Conservation (phyloP, 2,113 vertebrate genomes). For the Microtus pennsylvanicus region DNA sequence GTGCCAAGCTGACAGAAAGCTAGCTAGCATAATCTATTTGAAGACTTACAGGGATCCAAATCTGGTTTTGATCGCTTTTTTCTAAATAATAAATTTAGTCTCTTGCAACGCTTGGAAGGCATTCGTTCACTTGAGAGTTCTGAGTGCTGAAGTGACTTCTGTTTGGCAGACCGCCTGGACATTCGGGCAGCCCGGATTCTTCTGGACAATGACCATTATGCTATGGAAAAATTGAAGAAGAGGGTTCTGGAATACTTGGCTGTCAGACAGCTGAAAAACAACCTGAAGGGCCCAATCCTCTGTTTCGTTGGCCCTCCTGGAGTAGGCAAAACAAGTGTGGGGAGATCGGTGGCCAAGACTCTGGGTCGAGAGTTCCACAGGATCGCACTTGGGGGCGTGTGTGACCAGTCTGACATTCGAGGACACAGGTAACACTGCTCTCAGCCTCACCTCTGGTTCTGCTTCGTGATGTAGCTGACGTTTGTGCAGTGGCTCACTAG, state of each 20-base stretch:
- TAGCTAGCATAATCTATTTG: background rate
- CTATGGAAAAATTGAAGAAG: constrained; percentile 97
- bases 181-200: constrained; percentile 94
- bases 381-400: constrained; percentile 96
- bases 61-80: background rate
- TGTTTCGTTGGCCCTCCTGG: constrained; percentile 98
- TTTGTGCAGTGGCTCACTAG: background rate
- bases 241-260: constrained; percentile 97
- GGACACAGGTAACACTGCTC: constrained; percentile 92
- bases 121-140: background rate
- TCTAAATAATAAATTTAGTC: background rate
- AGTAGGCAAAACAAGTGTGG: constrained; percentile 98
- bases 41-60: background rate
- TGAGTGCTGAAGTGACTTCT: constrained; percentile 47
- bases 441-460: background rate
- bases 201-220: constrained; percentile 97
- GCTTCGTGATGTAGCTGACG: background rate
- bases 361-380: constrained; percentile 97
- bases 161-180: constrained; percentile 93
- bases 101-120: background rate
- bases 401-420: constrained; percentile 98
- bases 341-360: constrained; percentile 96
- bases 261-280: constrained; percentile 95
- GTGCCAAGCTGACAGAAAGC: background rate
- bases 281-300: constrained; percentile 96